Evolutionary conservation across 2,888 invertebrate species (phyloP), one percentile per base, ranked within the genome.

Genomic region (Troglohyphantes excavatus): DNA sequence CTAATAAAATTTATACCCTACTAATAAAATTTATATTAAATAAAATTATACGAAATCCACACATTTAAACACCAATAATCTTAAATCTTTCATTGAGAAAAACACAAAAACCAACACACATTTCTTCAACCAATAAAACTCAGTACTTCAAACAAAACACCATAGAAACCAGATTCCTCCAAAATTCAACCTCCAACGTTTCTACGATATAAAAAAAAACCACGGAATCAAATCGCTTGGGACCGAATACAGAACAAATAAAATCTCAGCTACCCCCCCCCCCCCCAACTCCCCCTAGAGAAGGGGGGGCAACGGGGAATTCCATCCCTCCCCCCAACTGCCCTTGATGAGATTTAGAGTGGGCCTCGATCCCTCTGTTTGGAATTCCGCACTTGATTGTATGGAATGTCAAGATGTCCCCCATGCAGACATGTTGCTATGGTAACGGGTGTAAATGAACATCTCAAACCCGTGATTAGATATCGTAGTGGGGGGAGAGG

Each of bases 391-490:
- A 72, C 72, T 72, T 72, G 72, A 72, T 72, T 72, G 39, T n/a
- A 33, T 9, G 72, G 72, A 72, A 72, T 72, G 72, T 72, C 72
- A 72, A 72, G 72, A 72, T 53, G 46, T 11, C 72, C 39, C 72
- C 23, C 46, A 46, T 72, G 46, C 72, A 43, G 17, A 23, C 13
- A 46, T 39, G 72, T 72, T 72, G 53, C 46, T 46, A 72, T 17
- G 46, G 46, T 43, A 39, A 72, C 33, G 21, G 17, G 26, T 23
- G 72, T n/a, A 72, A 72, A 72, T 72, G 72, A 72, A 72, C 72
- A 72, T 72, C 23, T 72, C 72, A 46, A 53, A 46, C 26, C 46
- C 46, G 72, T 72, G 46, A 53, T 46, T 72, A 46, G 46, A 26
- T 46, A 17, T 26, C 7, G 26, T 13, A 11, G 13, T 21, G 0